Evolutionary conservation across 1,140 invertebrate genomes (phyloP), one percentile per base, ranked within the genome.

Genomic region (Meloidogyne chitwoodi): DNA sequence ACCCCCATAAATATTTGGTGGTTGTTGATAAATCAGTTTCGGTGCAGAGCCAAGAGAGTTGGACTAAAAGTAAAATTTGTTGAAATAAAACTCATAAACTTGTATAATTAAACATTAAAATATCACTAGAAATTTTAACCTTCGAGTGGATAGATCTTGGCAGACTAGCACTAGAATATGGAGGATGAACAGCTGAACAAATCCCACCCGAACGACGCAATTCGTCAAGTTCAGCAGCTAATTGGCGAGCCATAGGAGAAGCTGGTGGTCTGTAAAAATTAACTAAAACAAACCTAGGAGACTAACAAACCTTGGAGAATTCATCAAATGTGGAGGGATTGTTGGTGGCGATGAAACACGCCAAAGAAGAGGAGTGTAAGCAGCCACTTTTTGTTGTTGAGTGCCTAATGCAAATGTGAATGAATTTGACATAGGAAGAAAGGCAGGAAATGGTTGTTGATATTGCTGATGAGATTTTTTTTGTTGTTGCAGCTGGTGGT

Each of bases 141-240:
- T 86, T 86, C n/a, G 80, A 77, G 48, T 84, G 81, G 6, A 83
- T 56, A 16, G 81, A 73, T 41, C 84, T 69, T 0, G 84, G 84
- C 38, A 86, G 62, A 75, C 85, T 87, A 6, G 73, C 77, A 31
- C 79, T 82, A 56, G 72, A 74, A 74, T 85, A 85, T 26, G 22
- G n/a, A 19, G 84, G 81, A 48, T 73, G 81, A 26, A 74, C 68
- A 48, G 68, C 67, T 11, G 73, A 75, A 5, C 48, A 65, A 64
- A 73, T n/a, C 48, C 78, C 79, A 56, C 77, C 81, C 31, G 74
- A 79, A 26, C 82, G 75, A 31, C 84, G 75, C 14, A 86, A 74
- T 68, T 86, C 85, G 70, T 86, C 85, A 8, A 86, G 74, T 69
- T 86, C 85, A n/a, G 85, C 85, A n/a, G 85, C 85, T 38, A 86